A percentile compares a stretch with the other conserved stretches of the same genome.
Evolutionary conservation across 1,140 invertebrate species (phyloP).

Genomic region (Aphelenchoides avenae): DNA sequence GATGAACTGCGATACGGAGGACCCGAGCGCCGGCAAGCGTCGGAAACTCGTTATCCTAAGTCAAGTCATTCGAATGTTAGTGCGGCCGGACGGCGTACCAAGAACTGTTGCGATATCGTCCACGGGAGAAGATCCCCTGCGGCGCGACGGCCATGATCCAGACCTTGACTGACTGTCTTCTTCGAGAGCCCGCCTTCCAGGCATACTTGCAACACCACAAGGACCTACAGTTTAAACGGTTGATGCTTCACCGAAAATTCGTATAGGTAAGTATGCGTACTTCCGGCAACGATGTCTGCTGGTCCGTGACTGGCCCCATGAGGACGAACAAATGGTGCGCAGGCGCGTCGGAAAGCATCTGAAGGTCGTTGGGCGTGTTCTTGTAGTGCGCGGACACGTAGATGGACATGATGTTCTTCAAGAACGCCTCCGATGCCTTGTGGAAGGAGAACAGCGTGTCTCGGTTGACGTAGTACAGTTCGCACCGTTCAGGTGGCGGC

Average conservation of each 20-base stretch:
- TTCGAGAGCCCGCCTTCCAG: conserved; percentile 90
- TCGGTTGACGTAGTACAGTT: conserved; percentile 74
- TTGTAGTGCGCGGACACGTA: conserved; percentile 96
- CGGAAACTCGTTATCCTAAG: conserved; percentile 82
- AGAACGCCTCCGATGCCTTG: conserved; percentile 85
- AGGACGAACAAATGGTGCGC: conserved; percentile 95
- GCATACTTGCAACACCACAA: conserved; percentile 68
- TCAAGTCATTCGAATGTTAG: neutral
- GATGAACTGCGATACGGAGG: conserved; percentile 94
- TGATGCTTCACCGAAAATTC: neutral
- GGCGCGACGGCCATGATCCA: conserved; percentile 79
- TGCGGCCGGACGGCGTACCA: conserved; percentile 33
- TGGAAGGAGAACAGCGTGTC: conserved; percentile 96
- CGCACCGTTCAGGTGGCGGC: conserved; percentile 79
- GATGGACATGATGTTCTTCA: conserved; percentile 83
- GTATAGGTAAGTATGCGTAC: conserved; percentile 61
- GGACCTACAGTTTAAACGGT: conserved; percentile 26
- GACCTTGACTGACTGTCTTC: conserved; percentile 71
- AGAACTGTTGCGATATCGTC: conserved; percentile 84
- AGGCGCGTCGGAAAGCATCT: conserved; percentile 93
- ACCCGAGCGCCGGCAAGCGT: conserved; percentile 81
- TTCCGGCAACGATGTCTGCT: conserved; percentile 71
- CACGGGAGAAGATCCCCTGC: conserved; percentile 95
- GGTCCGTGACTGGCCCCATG: conserved; percentile 75
- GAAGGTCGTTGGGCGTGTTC: conserved; percentile 97